Evolutionary conservation across 2,797 vertebrate genomes (phyloP).

Genomic region (Halcyon chelicuti): DNA sequence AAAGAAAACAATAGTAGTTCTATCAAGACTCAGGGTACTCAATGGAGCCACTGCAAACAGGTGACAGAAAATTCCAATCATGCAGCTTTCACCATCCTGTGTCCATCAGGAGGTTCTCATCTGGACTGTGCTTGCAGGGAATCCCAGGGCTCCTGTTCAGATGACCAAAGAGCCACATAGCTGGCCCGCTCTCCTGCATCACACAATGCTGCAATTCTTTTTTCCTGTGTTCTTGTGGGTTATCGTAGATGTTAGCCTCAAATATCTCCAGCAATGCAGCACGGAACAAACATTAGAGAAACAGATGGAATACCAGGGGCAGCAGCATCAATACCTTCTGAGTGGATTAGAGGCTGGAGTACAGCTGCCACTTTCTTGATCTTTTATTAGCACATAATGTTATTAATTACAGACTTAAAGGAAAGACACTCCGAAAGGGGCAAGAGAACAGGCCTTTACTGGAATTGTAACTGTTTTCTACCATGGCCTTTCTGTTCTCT

Average conservation of each 20-base stretch:
- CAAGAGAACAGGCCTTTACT: not conserved
- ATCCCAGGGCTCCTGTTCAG: not conserved
- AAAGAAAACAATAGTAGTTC: not conserved
- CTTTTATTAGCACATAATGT: constrained; percentile 9
- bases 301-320: not conserved
- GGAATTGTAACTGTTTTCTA: not conserved
- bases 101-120: not conserved
- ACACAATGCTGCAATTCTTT: not conserved
- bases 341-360: not conserved
- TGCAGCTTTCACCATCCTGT: not conserved
- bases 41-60: fast-evolving
- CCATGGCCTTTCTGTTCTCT: not conserved
- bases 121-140: not conserved
- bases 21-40: not conserved
- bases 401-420: constrained; percentile 13
- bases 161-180: not conserved
- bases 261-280: not conserved
- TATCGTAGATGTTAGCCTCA: not conserved
- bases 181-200: not conserved
- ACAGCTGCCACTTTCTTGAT: constrained; percentile 5
- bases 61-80: not conserved
- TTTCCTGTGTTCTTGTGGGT: not conserved
- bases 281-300: not conserved
- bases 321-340: not conserved
- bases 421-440: not conserved